These are phyloP conservation scores for Thermophis baileyi DNA, from an alignment of 2,113 vertebrate genomes.

Conservation along the genomic window DNA sequence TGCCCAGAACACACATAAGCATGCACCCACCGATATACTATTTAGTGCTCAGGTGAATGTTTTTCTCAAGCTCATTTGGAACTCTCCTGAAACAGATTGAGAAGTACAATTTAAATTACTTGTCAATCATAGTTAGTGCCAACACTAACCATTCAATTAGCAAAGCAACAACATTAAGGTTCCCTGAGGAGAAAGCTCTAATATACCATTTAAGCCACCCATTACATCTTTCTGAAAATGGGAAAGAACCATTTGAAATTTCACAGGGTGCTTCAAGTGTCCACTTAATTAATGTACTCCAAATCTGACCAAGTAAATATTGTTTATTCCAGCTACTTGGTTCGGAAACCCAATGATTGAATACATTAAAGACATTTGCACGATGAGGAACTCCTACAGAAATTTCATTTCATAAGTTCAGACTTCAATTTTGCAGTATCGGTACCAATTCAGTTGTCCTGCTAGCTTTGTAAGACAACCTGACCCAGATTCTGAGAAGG, in stretches of 20 bases:
- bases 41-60: slow-evolving; percentile 46
- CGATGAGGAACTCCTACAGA: neutral
- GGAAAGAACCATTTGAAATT: slow-evolving; percentile 25
- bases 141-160: slow-evolving; percentile 49
- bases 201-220: slow-evolving; percentile 35
- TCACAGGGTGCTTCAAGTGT: slow-evolving; percentile 14
- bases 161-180: slow-evolving; percentile 44
- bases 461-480: neutral
- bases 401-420: neutral
- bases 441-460: neutral
- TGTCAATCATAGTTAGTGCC: slow-evolving; percentile 58
- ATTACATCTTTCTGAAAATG: slow-evolving; percentile 38
- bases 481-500: neutral
- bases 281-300: slow-evolving; percentile 1
- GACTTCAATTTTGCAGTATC: neutral
- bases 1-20: neutral
- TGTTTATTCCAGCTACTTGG: neutral
- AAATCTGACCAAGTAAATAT: neutral
- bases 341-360: neutral
- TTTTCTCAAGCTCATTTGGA: slow-evolving; percentile 33
- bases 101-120: slow-evolving; percentile 51
- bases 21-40: neutral
- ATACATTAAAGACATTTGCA: neutral
- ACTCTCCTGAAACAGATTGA: slow-evolving; percentile 51
- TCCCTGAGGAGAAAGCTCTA: slow-evolving; percentile 28